These are phyloP conservation scores for Tokudaia tokunoshimensis DNA, from an alignment of 2,797 vertebrate species.

Conservation along the genomic window DNA sequence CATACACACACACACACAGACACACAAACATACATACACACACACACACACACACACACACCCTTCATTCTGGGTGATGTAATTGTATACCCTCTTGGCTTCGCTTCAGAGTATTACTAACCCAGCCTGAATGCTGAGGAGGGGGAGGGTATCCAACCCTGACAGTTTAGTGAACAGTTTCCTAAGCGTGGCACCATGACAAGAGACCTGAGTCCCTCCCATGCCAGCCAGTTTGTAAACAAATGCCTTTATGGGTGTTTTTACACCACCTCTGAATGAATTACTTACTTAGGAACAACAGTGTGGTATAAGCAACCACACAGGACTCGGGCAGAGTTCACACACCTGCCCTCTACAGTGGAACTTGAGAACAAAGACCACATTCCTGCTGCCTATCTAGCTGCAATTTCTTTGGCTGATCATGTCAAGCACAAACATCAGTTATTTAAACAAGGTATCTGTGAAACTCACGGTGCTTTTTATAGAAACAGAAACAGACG, in stretches of 20 bases:
- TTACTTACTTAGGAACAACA: not conserved
- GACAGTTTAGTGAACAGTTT: slow-evolving; percentile 69
- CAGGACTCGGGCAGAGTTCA: not conserved
- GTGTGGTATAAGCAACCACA: no score
- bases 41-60: slow-evolving; percentile 69
- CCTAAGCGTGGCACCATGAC: not conserved
- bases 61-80: slow-evolving; percentile 73
- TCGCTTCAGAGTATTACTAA: slow-evolving; percentile 10
- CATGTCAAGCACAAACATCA: not conserved
- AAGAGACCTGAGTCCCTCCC: not conserved
- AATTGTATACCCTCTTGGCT: slow-evolving; percentile 72
- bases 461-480: slow-evolving; percentile 1
- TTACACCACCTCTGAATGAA: not conserved
- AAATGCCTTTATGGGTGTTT: not conserved
- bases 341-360: not conserved
- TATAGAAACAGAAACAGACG: slow-evolving; percentile 4
- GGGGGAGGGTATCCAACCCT: not conserved
- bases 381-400: not conserved
- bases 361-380: not conserved
- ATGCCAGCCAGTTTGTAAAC: not conserved
- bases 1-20: no score
- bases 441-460: slow-evolving; percentile 1
- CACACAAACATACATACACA: not conserved
- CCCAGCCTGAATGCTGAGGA: slow-evolving; percentile 26
- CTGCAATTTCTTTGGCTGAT: not conserved